Evolutionary conservation across 2,888 invertebrate species (phyloP), one percentile per base, ranked within the genome.

Genomic region (Agapostemon virescens): DNA sequence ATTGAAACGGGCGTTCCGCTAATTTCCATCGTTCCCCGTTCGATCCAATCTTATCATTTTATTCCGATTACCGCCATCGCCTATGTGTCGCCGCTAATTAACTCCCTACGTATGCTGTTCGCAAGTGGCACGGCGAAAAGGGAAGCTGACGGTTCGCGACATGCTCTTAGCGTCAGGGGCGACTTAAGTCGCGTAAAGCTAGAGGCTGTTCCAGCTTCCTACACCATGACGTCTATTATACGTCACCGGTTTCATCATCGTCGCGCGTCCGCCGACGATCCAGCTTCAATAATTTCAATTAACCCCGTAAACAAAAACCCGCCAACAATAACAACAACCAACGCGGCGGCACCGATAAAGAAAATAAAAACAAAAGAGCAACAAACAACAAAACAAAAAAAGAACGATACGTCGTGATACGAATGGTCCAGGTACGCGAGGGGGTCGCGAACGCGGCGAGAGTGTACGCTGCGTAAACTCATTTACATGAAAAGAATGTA

Each of bases 401-500:
- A 20, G 42, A n/a, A 9, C 5, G 23, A 26, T 5, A 15, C 26
- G 15, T 1, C 55, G 26, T 26, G 55, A 26, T 26, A 55, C 15
- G 26, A 55, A 55, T 17, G 26, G 26, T 2, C 42, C 30, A 17
- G 15, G 33, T 2, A 45, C 17, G 7, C 4, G 13, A n/a, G 4
- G 17, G 15, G 26, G 17, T 23, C 17, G 23, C 13, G 55, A 26
- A 15, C 0, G 1, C 55, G 55, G 26, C 38, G 11, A 11, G 17
- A 17, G 17, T 20, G 17, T 3, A 33, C 61, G 61, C 33, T 33
- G 42, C 42, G 73, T 40, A 70, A 82, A 74, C 81, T 70, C 42
- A 67, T 84, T 82, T 85, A 64, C 82, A 79, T 82, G 75, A 74
- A 84, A 85, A 82, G 79, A 85, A 84, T 74, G 85, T 84, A 85